Base-by-base conservation (phyloP, 1,140 invertebrate genomes). In the Drosophila biarmipes region DNA sequence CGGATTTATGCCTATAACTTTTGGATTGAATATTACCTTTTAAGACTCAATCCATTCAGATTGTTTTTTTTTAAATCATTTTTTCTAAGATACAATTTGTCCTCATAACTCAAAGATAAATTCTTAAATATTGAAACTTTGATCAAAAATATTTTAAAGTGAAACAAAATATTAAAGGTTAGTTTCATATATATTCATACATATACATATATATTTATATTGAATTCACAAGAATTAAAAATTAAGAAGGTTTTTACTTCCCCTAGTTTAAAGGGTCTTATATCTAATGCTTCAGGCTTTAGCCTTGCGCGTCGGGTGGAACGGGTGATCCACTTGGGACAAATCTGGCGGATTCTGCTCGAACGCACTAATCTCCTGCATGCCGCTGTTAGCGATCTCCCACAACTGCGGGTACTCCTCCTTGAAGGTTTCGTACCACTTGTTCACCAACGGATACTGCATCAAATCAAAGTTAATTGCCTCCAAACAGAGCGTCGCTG, bases 351-450 rank as follows among this genome's bases (percentile, higher is more conserved):
- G 95, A 92, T 96, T 95, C 27, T 94, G 94, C 38, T 94, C 94
- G 73, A 94, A 95, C 11, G 94, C 90, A 56, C 90, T 92, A 8
- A 96, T 93, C 85, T 95, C 95, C 61, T 94, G 93, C 94, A 96
- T 95, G 19, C 94, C 95, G 21, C 73, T 93, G 66, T 93, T 94
- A 0, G 94, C 94, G 37, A 96, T 95, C 71, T 93, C 92, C 95
- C 95, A 96, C 27, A 96, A 81, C 12, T 94, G 93, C 0, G 95
- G 95, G 92, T 95, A 93, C 68, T 95, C 93, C 8, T 76, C 78
- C 86, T 96, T 96, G 67, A 96, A 96, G 29, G 93, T 94, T 10
- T 92, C 90, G 72, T 96, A 96, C 95, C 96, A 96, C 80, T 94
- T 94, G 27, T 67, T 61, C 56, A 93, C 93, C 75, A 92, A 85